Conservation (phyloP, 2,113 vertebrate genomes). For the Barbus barbus region DNA sequence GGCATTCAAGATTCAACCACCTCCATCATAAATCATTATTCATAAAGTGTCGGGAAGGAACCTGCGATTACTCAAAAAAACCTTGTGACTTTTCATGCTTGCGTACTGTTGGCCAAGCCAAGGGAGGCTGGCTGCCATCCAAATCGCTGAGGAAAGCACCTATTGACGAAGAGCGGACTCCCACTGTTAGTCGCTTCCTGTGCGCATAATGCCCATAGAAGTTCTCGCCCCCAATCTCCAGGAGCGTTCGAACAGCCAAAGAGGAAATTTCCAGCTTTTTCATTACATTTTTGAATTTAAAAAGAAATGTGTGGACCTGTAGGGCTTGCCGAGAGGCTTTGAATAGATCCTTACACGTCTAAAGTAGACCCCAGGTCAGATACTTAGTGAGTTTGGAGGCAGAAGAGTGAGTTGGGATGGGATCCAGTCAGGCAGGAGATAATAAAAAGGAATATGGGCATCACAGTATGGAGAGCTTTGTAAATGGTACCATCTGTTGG, state of each 20-base stretch:
- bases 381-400: slow-evolving; percentile 7
- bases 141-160: slow-evolving; percentile 54
- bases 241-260: slow-evolving; percentile 35
- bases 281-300: slow-evolving; percentile 24
- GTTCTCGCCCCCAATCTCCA: slow-evolving; percentile 31
- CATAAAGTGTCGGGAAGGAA: slow-evolving; percentile 46
- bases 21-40: slow-evolving; percentile 52
- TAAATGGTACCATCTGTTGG: slow-evolving; percentile 56
- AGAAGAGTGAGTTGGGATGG: slow-evolving; percentile 37
- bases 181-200: slow-evolving; percentile 54
- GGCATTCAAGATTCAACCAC: slow-evolving; percentile 28
- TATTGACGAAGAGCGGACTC: slow-evolving; percentile 55
- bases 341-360: slow-evolving; percentile 14
- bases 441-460: slow-evolving; percentile 49
- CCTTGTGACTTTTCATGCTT: slow-evolving; percentile 28
- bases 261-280: slow-evolving; percentile 34
- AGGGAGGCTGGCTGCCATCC: slow-evolving; percentile 43
- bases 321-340: not conserved
- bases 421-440: slow-evolving; percentile 46
- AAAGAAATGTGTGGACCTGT: slow-evolving; percentile 8
- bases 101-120: slow-evolving; percentile 43
- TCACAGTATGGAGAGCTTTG: slow-evolving; percentile 30
- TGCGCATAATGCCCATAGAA: slow-evolving; percentile 46
- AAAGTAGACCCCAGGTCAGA: slow-evolving; percentile 10
- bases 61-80: slow-evolving; percentile 6